Evolutionary conservation across 2,113 vertebrate genomes (phyloP), one percentile per base, ranked within the genome.

Genomic region (Odocoileus hemionus): DNA sequence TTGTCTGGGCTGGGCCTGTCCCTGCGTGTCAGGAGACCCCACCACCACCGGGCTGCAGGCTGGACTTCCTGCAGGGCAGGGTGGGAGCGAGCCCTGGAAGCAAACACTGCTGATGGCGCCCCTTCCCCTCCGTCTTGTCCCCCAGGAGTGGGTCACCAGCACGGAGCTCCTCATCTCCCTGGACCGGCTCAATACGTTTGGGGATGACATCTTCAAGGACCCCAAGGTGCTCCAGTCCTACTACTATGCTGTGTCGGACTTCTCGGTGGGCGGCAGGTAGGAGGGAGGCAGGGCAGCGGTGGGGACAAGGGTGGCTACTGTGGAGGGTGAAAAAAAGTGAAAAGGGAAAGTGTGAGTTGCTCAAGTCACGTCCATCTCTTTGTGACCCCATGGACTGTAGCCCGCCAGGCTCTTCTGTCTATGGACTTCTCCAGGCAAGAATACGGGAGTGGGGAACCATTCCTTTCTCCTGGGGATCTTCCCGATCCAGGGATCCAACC

Each of bases 161-260:
- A 99, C 99, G 0, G 99, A 99, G 97, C 98, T 99, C 96, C 99
- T 99, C 96, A 99, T 99, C 98, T 99, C 99, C 82, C 98, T 99
- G 95, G 99, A 99, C 98, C 99, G 99, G 60, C 99, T 99, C 93
- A 99, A 99, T 98, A 99, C 99, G 0, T 99, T 99, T 9, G 99
- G 99, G 47, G 99, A 99, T 0, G 99, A 99, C 97, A 99, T 99
- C 98, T 99, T 99, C 98, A 99, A 99, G 98, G 99, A 99, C 60
- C 98, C 99, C 78, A 99, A 99, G 97, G 99, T 99, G 96, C 98
- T 99, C 52, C 99, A 99, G 87, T 99, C 99, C 0, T 99, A 99
- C 96, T 99, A 99, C 98, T 99, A 99, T 0, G 99, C 99, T 74
- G 99, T 99, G 97, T 99, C 99, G 0, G 99, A 99, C 98, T 99